Evolutionary conservation across 2,797 vertebrate species (phyloP), one percentile per base, ranked within the genome.

Genomic region (Poeciliopsis turneri): DNA sequence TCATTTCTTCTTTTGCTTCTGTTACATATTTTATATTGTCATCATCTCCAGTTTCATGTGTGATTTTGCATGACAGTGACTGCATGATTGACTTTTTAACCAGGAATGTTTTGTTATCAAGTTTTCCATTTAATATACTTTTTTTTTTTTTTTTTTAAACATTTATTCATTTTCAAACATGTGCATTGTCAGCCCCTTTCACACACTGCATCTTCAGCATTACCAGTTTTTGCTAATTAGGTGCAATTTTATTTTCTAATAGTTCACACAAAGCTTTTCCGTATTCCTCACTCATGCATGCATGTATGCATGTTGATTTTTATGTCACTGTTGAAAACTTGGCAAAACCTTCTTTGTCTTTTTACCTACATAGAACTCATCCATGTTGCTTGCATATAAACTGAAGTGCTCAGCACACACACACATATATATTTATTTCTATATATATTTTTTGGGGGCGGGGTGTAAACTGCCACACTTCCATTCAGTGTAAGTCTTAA

Each of bases 1-100:
- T 87, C 68, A 85, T 83, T 86, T 46, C 28, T 86, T 86, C 75
- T 90, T 89, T 87, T 89, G 77, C 80, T 89, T 74, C 80, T 53
- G 1, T 84, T 85, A 72, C 12, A 81, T 75, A 18, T 85, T 82
- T 84, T 57, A 59, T 81, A 46, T 66, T 87, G 83, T 84, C 72
- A 41, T 82, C 30, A 69, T 80, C 61, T 51, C 36, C 74, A 79
- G 66, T 72, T 76, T 84, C 70, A 86, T 83, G 71, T 82, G 49
- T 76, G 61, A 84, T 73, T 75, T n/a, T 90, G 94, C 93, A 94
- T 90, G 92, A 83, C 43, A 76, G 82, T 86, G 79, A 87, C 80
- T 90, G 94, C 94, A 95, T 92, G 93, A 84, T 72, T 81, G 2
- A 76, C 72, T 74, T 81, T 88, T 80, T 79, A 88, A 86, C 82